Base-by-base conservation (phyloP, 1,140 invertebrate species). In the Polyergus mexicanus region DNA sequence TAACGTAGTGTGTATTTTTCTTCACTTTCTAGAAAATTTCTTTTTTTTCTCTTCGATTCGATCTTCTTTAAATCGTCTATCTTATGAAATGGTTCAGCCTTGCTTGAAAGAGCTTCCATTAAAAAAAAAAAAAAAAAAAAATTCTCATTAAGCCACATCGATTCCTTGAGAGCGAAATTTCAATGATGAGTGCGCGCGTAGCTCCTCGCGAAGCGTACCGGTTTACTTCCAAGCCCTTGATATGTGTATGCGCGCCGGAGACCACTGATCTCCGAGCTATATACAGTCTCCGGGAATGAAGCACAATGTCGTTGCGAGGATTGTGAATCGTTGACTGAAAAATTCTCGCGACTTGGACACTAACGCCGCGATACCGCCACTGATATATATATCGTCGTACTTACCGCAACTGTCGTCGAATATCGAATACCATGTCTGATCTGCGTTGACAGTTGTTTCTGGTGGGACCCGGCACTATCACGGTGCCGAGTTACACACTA, bases 161-260 rank as follows among this genome's bases (percentile, higher is more conserved):
- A 75, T 60, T 51, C 5, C 11, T 44, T 69, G 54, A 69, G 11
- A 13, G n/a, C 22, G 32, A 80, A 16, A 28, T 19, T 54, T 54
- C 16, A 3, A 13, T 54, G 51, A 71, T 44, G 60, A 62, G 76
- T 56, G 38, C 41, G 19, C 25, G 54, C 25, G 13, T 35, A 66
- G 58, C 84, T 80, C 28, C 63, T 56, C 56, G 74, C 35, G 80
- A 69, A 84, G 51, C 58, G 16, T 54, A 62, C 63, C 35, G 72
- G 74, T 58, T 86, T 65, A 22, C 41, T 60, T 60, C 38, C 72
- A 62, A 58, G 62, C 75, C 80, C 85, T 62, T 89, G 89, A 90
- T 90, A 90, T 89, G 87, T 89, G 87, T 89, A 90, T 89, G 69
- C 62, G 54, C 81, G 68, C 69, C 85, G 60, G 75, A 58, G 54